Evolutionary conservation across 2,113 vertebrate species (phyloP), one percentile per base, ranked within the genome.

Genomic region (Chamaea fasciata): DNA sequence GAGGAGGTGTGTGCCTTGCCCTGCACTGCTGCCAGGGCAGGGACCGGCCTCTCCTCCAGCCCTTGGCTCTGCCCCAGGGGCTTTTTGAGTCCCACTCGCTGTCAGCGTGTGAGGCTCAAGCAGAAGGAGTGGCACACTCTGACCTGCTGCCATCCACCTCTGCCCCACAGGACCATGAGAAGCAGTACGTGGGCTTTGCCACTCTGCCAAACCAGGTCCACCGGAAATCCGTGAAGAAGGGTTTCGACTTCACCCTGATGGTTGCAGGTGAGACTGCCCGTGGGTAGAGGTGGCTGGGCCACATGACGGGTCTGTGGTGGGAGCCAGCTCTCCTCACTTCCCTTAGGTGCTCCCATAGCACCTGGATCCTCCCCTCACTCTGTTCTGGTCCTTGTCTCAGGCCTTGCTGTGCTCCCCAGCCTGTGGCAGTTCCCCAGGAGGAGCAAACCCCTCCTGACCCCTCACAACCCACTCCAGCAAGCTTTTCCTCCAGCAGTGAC

Each of bases 191-290:
- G 91, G 99, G 99, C 64, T 99, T 99, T 52, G 99, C 99, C 81
- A 99, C 99, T 16, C 98, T 99, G 70, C 99, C 99, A 10, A 99
- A 99, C 98, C 99, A 99, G 96, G 99, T 99, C 57, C 99, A 99
- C 97, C 98, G 99, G 87, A 99, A 99, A 97, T 99, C 99, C 0
- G 99, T 99, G 95, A 99, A 99, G 98, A 99, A 99, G 94, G 99
- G 99, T 56, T 99, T 99, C 0, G 99, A 99, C 96, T 99, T 99
- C 94, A 99, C 99, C 1, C 98, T 99, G 91, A 99, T 99, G 99
- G 99, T 99, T 12, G 99, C 99, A 67, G 99, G 99, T 99, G 85
- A 98, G 97, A 91, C 31, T 55, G 60, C 30, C 57, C 1, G 0
- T 65, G 67, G 47, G 11, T 35, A 49, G 62, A 83, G 37, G 11